A percentile compares a stretch with the other conserved stretches of the same genome.
Conservation (phyloP, 2,888 invertebrate species). For the Eupelmus urozonus region DNA sequence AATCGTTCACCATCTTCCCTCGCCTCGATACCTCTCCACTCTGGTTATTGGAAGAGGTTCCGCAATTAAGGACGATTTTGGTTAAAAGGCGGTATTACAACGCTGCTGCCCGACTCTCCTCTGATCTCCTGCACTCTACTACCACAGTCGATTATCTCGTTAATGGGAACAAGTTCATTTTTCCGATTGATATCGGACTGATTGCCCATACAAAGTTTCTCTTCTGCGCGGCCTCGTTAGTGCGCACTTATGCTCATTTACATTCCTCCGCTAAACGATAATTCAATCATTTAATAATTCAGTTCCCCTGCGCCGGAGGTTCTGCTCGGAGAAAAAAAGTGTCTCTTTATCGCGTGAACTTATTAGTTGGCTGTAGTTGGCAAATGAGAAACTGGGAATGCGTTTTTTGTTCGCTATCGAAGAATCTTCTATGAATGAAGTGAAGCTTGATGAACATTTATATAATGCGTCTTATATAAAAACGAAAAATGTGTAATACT, state of each 20-base stretch:
- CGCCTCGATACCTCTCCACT: neutral
- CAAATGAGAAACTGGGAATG: neutral
- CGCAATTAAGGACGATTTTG: conserved; percentile 28
- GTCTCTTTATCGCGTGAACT: neutral
- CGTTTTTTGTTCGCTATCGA: neutral
- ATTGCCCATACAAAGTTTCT: conserved; percentile 13
- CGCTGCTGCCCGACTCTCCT: neutral
- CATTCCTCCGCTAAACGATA: conserved; percentile 32
- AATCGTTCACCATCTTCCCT: neutral
- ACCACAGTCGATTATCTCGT: conserved; percentile 26
- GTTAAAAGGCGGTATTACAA: conserved; percentile 1
- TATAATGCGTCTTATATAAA: no score
- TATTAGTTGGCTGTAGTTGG: neutral
- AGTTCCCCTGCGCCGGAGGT: neutral
- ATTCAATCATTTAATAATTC: conserved; percentile 43
- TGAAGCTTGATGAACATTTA: no score
- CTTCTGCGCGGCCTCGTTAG: conserved; percentile 47
- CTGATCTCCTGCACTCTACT: neutral
- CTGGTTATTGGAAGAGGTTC: neutral
- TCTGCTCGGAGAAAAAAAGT: neutral
- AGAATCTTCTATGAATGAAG: no score
- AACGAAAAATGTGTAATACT: no score
- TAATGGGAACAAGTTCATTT: conserved; percentile 35
- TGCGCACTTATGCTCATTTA: conserved; percentile 38
- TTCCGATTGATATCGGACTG: conserved; percentile 37